Evolutionary conservation across 2,888 invertebrate species (phyloP).

Genomic region (Selenia dentaria): DNA sequence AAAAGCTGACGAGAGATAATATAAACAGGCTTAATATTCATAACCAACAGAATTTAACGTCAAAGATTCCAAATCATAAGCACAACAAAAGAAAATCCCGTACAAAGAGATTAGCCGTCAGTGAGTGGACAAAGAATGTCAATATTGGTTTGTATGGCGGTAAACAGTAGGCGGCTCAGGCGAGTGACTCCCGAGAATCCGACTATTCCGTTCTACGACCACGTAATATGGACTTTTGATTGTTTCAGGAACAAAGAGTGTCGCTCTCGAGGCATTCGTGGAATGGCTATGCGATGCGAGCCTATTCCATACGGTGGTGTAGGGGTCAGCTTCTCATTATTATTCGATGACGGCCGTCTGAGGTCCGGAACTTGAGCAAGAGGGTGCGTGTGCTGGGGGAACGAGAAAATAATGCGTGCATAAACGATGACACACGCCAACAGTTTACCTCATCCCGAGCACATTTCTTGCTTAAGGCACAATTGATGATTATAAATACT

Average conservation of each 20-base stretch:
- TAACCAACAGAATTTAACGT: constrained; percentile 13
- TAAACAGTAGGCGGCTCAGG: constrained; percentile 63
- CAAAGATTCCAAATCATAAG: constrained; percentile 38
- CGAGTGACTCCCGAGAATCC: constrained; percentile 67
- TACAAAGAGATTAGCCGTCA: constrained; percentile 74
- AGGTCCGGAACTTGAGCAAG: background rate
- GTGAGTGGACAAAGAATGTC: constrained; percentile 74
- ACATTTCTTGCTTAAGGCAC: too few species aligned
- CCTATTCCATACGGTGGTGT: constrained; percentile 11
- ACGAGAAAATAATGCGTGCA: background rate
- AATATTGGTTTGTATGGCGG: constrained; percentile 75
- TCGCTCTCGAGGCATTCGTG: constrained; percentile 29
- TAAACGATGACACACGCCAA: background rate
- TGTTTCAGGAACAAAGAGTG: constrained; percentile 63
- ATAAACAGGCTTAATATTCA: constrained; percentile 18
- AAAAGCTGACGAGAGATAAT: constrained; percentile 2
- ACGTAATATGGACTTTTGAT: constrained; percentile 52
- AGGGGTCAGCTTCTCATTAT: constrained; percentile 10
- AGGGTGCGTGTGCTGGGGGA: background rate
- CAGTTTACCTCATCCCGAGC: too few species aligned
- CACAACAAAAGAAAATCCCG: constrained; percentile 62
- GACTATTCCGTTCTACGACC: constrained; percentile 50
- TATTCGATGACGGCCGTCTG: constrained; percentile 7
- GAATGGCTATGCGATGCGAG: constrained; percentile 24
- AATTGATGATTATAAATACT: too few species aligned